Base-by-base conservation (phyloP, 2,888 invertebrate genomes). In the Carterocephalus palaemon region DNA sequence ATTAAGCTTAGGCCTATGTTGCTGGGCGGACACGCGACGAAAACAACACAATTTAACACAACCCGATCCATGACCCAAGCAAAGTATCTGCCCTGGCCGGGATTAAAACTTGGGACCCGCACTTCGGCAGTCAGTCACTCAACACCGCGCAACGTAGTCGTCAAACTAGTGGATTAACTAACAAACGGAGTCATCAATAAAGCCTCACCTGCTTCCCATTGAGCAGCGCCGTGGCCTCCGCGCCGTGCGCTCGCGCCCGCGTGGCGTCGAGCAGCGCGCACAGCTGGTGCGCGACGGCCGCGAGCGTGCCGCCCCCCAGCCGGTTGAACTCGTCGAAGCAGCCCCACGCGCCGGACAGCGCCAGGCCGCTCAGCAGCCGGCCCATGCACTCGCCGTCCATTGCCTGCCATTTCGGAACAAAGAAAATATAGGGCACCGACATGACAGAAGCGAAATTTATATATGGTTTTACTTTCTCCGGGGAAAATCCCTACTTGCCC, bases 291-390 rank as follows among this genome's bases (percentile, higher is more conserved):
- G 99, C 95, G 17, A 98, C 95, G 0, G 97, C 94, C 1, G 98
- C 98, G 31, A 99, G 86, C 0, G 99, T 98, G 28, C 94, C 93
- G 67, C 97, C 95, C 60, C 98, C 95, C 19, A 99, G 86, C 1
- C 99, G 93, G 86, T 99, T 99, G 83, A 99, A 99, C 86, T 99
- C 99, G 78, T 99, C 99, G 80, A 99, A 99, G 75, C 99, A 99
- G 7, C 95, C 99, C 99, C 99, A 99, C 5, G 98, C 98, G 5
- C 98, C 97, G 64, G 96, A 93, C 67, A 95, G 92, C 0, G 97
- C 96, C 32, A 99, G 77, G 0, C 99, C 99, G 17, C 95, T 93
- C 46, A 99, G 90, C 59, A 99, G 95, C 17, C 99, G 89, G 3
- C 95, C 95, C 95, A 99, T 97, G 36, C 98, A 97, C 59, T 93